Percentiles rank a stretch among this genome's conserved stretches.
Conservation (phyloP, 2,888 invertebrate species). For the Harpalus rufipes region DNA sequence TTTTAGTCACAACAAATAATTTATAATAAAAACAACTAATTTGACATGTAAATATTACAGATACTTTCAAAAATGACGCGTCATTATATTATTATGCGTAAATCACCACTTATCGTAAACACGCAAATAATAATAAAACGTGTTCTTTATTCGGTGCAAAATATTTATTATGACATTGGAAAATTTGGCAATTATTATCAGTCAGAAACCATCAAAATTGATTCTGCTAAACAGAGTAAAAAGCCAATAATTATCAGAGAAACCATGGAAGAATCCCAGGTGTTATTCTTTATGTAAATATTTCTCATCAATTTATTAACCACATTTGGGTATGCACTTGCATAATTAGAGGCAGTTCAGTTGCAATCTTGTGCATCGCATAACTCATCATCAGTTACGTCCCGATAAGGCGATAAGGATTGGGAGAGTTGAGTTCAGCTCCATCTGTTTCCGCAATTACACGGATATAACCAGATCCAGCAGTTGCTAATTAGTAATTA, state of each 20-base stretch:
- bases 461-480: conserved; percentile 20
- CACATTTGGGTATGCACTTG: conserved; percentile 16
- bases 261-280: conserved; percentile 1
- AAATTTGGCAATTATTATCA: no score
- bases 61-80: no score
- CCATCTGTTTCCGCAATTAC: conserved; percentile 58
- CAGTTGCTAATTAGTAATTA: conserved; percentile 55
- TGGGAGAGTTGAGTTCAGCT: conserved; percentile 5
- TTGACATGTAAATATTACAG: no score
- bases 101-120: no score
- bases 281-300: conserved; percentile 22
- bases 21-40: no score
- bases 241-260: neutral
- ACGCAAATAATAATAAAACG: no score
- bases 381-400: conserved; percentile 8
- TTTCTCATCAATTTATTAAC: conserved; percentile 26
- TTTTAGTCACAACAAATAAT: no score
- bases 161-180: no score
- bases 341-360: conserved; percentile 22
- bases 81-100: no score
- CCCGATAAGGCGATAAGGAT: conserved; percentile 38
- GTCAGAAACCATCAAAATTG: no score
- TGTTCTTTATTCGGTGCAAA: no score
- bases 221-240: no score
- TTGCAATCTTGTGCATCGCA: conserved; percentile 4